Percentiles rank a stretch among this genome's conserved stretches.
Evolutionary conservation across 2,888 invertebrate species (phyloP).

Genomic region (Pasiphila rectangulata): DNA sequence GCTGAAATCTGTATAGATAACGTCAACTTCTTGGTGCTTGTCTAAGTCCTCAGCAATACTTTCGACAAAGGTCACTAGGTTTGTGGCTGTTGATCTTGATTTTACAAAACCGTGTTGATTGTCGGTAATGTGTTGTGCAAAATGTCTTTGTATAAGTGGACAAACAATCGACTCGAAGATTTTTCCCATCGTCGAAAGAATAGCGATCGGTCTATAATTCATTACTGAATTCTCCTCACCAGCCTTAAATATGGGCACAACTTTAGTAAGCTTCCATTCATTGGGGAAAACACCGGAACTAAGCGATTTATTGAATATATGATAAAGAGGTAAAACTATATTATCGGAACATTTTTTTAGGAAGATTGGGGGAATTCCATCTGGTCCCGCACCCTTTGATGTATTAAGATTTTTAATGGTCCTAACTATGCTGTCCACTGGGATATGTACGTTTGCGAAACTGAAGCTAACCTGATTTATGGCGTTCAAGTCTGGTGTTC

Average conservation of each 20-base stretch:
- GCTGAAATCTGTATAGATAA: no score
- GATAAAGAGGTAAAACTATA: neutral
- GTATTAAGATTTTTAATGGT: neutral
- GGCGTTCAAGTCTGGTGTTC: no score
- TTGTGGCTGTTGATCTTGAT: no score
- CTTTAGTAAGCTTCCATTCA: no score
- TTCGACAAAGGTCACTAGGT: neutral
- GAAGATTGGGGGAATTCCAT: slow-evolving; percentile 2
- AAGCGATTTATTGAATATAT: neutral
- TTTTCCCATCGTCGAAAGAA: slow-evolving; percentile 1
- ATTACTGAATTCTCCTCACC: neutral
- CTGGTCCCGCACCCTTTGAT: slow-evolving; percentile 2
- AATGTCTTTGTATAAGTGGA: neutral
- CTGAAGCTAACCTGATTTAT: neutral
- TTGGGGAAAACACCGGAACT: no score
- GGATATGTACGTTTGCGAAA: neutral
- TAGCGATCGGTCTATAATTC: slow-evolving; percentile 4
- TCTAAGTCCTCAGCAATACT: neutral
- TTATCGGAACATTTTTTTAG: neutral
- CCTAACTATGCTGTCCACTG: neutral
- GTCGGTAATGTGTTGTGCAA: neutral
- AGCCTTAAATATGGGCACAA: slow-evolving; percentile 1
- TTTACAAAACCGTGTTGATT: neutral
- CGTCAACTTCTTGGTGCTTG: no score
- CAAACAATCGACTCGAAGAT: neutral